Conservation (phyloP, 2,888 invertebrate species). For the Oscheius sp. region DNA sequence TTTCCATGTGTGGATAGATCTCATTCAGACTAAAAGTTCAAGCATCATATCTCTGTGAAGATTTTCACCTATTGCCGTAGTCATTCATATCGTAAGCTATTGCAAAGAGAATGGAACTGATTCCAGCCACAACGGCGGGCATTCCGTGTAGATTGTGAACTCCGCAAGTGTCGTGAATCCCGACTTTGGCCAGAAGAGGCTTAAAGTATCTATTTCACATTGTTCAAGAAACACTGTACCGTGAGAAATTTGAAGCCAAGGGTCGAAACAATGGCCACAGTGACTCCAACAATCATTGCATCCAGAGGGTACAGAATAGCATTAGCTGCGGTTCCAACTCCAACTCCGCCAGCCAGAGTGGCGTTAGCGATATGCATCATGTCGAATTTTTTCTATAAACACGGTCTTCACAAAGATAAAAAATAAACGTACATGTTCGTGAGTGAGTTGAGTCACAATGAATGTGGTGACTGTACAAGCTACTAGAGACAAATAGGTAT, state of each 20-base stretch:
- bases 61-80: constrained; percentile 39
- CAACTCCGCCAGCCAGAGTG: constrained; percentile 74
- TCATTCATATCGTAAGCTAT: constrained; percentile 32
- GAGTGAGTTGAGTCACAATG: constrained; percentile 83
- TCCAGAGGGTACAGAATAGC: constrained; percentile 73
- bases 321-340: constrained; percentile 72
- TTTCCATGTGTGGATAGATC: constrained; percentile 53
- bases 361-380: constrained; percentile 76
- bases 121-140: constrained; percentile 50
- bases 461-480: constrained; percentile 84
- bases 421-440: constrained; percentile 64
- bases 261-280: constrained; percentile 66
- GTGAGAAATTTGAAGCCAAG: constrained; percentile 56
- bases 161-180: constrained; percentile 73
- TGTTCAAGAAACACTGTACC: constrained; percentile 35
- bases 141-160: constrained; percentile 60
- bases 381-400: constrained; percentile 54
- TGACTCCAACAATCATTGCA: constrained; percentile 66
- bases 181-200: constrained; percentile 82
- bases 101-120: constrained; percentile 41
- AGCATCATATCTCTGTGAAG: neutral
- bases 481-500: constrained; percentile 89
- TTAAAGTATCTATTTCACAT: constrained; percentile 73
- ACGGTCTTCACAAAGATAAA: neutral
- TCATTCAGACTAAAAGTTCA: constrained; percentile 32